Base-by-base conservation (phyloP, 2,113 vertebrate species). In the Okapia johnstoni region DNA sequence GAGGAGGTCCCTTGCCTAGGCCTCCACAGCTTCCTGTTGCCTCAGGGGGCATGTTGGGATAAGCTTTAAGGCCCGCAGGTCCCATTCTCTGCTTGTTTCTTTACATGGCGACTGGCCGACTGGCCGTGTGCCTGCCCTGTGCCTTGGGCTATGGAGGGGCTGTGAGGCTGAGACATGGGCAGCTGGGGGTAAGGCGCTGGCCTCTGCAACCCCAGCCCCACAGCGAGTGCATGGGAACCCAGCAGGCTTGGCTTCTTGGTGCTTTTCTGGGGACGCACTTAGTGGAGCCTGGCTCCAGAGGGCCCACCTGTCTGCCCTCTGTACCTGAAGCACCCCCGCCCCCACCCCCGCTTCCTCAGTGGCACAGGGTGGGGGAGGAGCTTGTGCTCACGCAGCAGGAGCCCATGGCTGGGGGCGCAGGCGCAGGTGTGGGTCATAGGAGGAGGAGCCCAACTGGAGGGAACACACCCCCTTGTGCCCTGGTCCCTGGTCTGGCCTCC, bases 161-260 rank as follows among this genome's bases (percentile, higher is more conserved):
- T 0, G 6, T 7, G 83, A 7, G 4, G 13, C 1, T 1, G 16
- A 43, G 87, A 43, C 19, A 40, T 26, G 6, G 7, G 17, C 16
- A 8, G 70, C 36, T 8, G 28, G 54, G 15, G 36, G 15, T 4
- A 43, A 30, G 73, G 46, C 6, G 2, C 60, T 15, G 0, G 17
- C 46, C 28, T 58, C 36, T 77, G 48, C 66, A 54, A 19, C 26
- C 70, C 36, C 43, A 14, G 43, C 7, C 26, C 52, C 43, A 6
- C 0, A 0, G 16, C 1, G 13, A 1, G 52, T 2, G 1, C 23
- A 11, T 8, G 1, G 11, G 54, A 61, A 28, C 77, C 54, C 6
- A n/a, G 11, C 1, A 15, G 43, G 9, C 25, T n/a, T 58, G 54
- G 61, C 61, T 57, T 17, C 15, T 8, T 2, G 1, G 46, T 33